A percentile compares a stretch with the other conserved stretches of the same genome.
Evolutionary conservation across 2,888 invertebrate genomes (phyloP).

Genomic region (Lottia scabra): DNA sequence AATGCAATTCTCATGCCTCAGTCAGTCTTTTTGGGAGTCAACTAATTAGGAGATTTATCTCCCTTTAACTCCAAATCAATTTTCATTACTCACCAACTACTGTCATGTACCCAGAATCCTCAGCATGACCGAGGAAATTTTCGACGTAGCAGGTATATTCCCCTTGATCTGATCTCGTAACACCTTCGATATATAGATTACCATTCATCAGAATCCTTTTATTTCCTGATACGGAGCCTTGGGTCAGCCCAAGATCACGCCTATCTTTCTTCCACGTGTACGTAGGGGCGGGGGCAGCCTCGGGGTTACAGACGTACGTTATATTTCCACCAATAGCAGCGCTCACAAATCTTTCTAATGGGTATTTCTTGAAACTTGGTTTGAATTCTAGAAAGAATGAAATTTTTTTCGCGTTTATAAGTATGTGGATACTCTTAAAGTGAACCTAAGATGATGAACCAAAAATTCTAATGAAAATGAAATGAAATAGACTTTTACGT

Average conservation of each 20-base stretch:
- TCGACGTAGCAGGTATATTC: slow-evolving; percentile 82
- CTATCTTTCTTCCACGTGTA: slow-evolving; percentile 34
- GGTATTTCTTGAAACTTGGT: slow-evolving; percentile 90
- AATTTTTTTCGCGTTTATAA: too few relatives aligned
- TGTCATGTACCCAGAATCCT: slow-evolving; percentile 36
- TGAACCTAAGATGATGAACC: too few relatives aligned
- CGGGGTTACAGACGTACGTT: slow-evolving; percentile 90
- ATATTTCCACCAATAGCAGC: slow-evolving; percentile 92
- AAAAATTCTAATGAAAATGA: too few relatives aligned
- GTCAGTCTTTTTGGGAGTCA: too few relatives aligned
- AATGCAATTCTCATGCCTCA: too few relatives aligned
- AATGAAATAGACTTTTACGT: too few relatives aligned
- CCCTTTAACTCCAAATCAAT: too few relatives aligned
- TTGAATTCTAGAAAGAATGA: slow-evolving; percentile 69
- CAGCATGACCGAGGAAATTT: slow-evolving; percentile 50
- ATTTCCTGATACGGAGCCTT: slow-evolving; percentile 25
- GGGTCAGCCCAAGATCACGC: slow-evolving; percentile 20
- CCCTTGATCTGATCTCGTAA: slow-evolving; percentile 84
- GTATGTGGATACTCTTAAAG: too few relatives aligned
- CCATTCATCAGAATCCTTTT: slow-evolving; percentile 73
- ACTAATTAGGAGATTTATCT: too few relatives aligned
- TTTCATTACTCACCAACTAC: slow-evolving; percentile 41
- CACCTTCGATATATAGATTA: slow-evolving; percentile 79
- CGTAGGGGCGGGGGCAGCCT: slow-evolving; percentile 81
- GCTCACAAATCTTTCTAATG: slow-evolving; percentile 88